These are phyloP conservation scores for Pharmacophagus antenor DNA, from an alignment of 2,888 invertebrate genomes.

Conservation along the genomic window DNA sequence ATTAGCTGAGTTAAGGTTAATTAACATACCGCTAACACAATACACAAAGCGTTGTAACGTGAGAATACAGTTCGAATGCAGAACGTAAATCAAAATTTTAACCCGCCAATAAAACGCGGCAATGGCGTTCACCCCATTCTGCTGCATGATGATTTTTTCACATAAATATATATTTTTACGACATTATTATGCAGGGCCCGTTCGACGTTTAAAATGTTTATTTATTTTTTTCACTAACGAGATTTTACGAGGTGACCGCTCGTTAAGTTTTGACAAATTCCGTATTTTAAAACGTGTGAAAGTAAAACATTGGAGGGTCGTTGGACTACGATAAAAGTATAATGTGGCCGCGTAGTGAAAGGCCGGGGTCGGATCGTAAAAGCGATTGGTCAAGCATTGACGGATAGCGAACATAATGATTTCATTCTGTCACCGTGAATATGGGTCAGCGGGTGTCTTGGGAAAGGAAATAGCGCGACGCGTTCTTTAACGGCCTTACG, in stretches of 20 bases:
- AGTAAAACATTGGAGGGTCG: constrained; percentile 66
- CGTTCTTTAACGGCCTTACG: constrained; percentile 31
- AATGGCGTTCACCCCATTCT: constrained; percentile 30
- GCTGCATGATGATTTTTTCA: constrained; percentile 43
- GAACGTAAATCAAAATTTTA: constrained; percentile 38
- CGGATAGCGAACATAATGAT: constrained; percentile 55
- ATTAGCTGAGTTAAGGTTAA: constrained; percentile 23
- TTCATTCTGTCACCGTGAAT: constrained; percentile 59
- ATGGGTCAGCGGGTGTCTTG: constrained; percentile 69
- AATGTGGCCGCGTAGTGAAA: constrained; percentile 48
- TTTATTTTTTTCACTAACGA: constrained; percentile 54
- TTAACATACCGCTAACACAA: constrained; percentile 23
- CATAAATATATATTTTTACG: constrained; percentile 70
- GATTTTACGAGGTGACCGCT: constrained; percentile 66
- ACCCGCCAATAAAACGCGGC: constrained; percentile 41
- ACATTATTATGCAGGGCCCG: constrained; percentile 65
- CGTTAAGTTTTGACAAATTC: constrained; percentile 62
- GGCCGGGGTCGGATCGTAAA: constrained; percentile 63
- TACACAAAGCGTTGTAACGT: constrained; percentile 24
- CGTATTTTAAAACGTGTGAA: constrained; percentile 75
- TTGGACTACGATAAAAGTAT: constrained; percentile 57
- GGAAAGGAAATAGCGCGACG: constrained; percentile 62
- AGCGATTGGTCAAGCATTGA: constrained; percentile 74
- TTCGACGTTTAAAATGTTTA: constrained; percentile 44
- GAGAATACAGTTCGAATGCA: constrained; percentile 27